Evolutionary conservation across 2,888 invertebrate species (phyloP), one percentile per base, ranked within the genome.

Genomic region (Scaptomyza cyrtandrae): DNA sequence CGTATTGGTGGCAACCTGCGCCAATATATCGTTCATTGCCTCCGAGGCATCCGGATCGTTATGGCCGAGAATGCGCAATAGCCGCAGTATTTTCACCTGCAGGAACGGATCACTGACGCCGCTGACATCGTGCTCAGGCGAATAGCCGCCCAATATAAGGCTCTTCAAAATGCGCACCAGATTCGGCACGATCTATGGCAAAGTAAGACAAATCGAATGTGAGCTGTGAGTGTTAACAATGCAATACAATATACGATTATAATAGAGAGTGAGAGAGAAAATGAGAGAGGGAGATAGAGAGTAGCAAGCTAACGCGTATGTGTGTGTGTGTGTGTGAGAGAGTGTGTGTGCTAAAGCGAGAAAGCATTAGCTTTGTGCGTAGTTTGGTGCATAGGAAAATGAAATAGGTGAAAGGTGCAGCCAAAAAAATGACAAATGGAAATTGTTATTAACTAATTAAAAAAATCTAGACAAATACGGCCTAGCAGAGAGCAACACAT

Each of bases 21-120:
- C 99, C 75, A 99, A 94, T 90, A 99, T 99, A 92, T 99, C 99
- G 93, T 99, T 99, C 99, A 99, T 99, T 24, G 98, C 98, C 93
- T 99, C 99, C 10, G 99, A 99, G 0, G 99, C 97, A 89, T 99
- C 98, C 0, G 96, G 95, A 93, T 99, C 99, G 91, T 98, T 98
- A 88, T 96, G 96, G 45, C 99, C 99, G 75, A 99, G 94, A 91
- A 99, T 97, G 87, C 99, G 94, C 71, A 99, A 93, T 5, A 99
- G 94, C 80, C 98, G 96, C 78, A 99, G 94, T 85, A 99, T 98
- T 95, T 99, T 99, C 48, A 98, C 98, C 95, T 99, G 99, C 76
- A 99, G 94, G 93, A 99, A 99, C 49, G 99, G 99, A 93, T 99
- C 99, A 82, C 98, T 99, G 46, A 99, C 98, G 27, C 99, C 99